Conservation (phyloP, 2,797 vertebrate species). For the Discoglossus pictus region DNA sequence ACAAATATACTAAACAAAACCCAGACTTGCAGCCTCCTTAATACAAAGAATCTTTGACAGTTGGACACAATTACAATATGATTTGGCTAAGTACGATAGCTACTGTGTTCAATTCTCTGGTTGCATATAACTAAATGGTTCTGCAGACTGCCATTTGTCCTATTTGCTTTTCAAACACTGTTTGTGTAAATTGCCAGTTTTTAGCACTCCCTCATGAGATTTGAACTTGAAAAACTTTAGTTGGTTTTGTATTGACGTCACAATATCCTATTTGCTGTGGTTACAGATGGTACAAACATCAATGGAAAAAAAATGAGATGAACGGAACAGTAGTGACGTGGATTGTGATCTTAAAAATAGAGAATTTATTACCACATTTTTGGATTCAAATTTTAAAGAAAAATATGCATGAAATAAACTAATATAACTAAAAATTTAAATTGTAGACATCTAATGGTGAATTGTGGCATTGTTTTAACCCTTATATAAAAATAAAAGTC, state of each 20-base stretch:
- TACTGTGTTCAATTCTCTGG: conserved; percentile 6
- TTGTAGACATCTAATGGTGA: too few relatives aligned
- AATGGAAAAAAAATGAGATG: too few relatives aligned
- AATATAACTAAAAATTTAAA: too few relatives aligned
- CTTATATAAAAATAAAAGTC: too few relatives aligned
- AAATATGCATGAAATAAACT: too few relatives aligned
- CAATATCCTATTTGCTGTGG: not conserved
- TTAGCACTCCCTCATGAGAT: conserved; percentile 1
- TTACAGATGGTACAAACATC: too few relatives aligned
- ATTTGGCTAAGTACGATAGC: conserved; percentile 8
- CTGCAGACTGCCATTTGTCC: conserved; percentile 8
- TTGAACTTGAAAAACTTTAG: conserved; percentile 1
- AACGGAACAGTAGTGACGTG: too few relatives aligned
- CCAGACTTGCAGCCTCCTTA: conserved; percentile 30
- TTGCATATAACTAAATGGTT: not conserved
- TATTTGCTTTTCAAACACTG: too few relatives aligned
- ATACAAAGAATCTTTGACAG: conserved; percentile 18
- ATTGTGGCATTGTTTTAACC: too few relatives aligned
- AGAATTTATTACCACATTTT: not conserved
- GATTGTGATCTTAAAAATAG: conserved; percentile 6
- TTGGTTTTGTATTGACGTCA: conserved; percentile 9
- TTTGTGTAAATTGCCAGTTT: not conserved
- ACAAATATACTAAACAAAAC: conserved; percentile 28
- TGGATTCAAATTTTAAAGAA: too few relatives aligned
- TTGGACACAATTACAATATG: conserved; percentile 7